Evolutionary conservation across 2,113 vertebrate genomes (phyloP).

Genomic region (Eira barbara): DNA sequence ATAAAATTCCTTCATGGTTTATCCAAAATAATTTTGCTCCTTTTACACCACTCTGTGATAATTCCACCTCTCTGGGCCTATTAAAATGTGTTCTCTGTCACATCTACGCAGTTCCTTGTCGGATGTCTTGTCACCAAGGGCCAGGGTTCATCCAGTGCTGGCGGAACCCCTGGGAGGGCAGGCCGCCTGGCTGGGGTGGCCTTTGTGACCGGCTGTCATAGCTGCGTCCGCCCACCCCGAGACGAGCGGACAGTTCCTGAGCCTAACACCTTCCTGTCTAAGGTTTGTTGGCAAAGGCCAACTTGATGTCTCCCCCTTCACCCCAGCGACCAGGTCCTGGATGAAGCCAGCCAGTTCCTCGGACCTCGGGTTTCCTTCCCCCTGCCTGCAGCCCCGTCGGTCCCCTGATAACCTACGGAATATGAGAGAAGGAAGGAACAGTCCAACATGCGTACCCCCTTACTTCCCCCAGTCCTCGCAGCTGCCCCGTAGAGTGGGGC

Average conservation of each 20-base stretch:
- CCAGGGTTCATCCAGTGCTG: background rate
- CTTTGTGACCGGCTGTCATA: background rate
- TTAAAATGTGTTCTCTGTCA: conserved; percentile 43
- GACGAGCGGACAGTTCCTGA: background rate
- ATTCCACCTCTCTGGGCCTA: conserved; percentile 54
- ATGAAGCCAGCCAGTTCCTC: background rate
- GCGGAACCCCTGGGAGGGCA: accelerated
- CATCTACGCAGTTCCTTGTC: conserved; percentile 45
- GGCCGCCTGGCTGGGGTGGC: background rate
- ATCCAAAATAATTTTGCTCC: conserved; percentile 84
- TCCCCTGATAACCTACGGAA: background rate
- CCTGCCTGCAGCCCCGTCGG: accelerated
- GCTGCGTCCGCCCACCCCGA: background rate
- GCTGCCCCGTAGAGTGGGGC: accelerated
- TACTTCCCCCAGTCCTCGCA: accelerated
- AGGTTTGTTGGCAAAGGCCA: background rate
- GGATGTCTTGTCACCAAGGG: background rate
- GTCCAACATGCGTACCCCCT: accelerated
- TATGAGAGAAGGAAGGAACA: background rate
- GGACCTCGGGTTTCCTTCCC: accelerated
- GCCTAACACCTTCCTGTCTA: background rate
- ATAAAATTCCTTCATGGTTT: conserved; percentile 85
- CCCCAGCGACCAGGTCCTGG: accelerated
- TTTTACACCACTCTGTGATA: conserved; percentile 76
- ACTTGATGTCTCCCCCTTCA: background rate